Evolutionary conservation across 2,888 invertebrate genomes (phyloP), one percentile per base, ranked within the genome.

Genomic region (Miltochrista miniata): DNA sequence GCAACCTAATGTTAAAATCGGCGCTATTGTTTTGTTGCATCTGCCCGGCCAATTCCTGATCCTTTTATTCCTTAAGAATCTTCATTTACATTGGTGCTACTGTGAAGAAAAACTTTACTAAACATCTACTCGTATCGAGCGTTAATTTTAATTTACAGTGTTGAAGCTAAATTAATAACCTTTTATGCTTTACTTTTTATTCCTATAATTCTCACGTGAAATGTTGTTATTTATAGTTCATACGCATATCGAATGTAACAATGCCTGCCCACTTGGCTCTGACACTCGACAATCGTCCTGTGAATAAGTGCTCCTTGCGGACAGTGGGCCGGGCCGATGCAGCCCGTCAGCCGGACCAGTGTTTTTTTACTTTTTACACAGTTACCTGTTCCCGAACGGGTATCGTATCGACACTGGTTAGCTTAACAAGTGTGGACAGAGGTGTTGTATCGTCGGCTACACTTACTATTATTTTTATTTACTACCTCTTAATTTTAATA

Each of bases 331-430:
- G 72, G 81, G 72, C 10, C 31, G 31, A 11, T 71, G 79, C 72
- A 66, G 74, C 67, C 72, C 79, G 79, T 76, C 81, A 78, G 81
- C 76, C 79, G 79, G 76, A 77, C 76, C 72, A 71, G 63, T 62
- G 73, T 31, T 31, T 72, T 72, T 83, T 82, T 82, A 68, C 81
- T 78, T 85, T 87, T 89, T 83, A 76, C 79, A 72, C 79, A 61
- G 82, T 82, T 90, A 90, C 90, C 90, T 90, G 90, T 90, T 89
- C 82, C 81, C 69, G 84, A 82, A 83, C 87, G 86, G 82, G 86
- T 85, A 80, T 78, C 78, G 73, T 70, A 70, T 79, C 77, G 73
- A 71, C 79, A 76, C 82, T 83, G 85, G 86, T 85, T 85, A 87
- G 79, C 76, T 79, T 85, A 85, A 90, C 90, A 90, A 89, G 90